phyloP scores from a whole-genome alignment of 1,140 invertebrate species.

The Hyphantria cunea region DNA sequence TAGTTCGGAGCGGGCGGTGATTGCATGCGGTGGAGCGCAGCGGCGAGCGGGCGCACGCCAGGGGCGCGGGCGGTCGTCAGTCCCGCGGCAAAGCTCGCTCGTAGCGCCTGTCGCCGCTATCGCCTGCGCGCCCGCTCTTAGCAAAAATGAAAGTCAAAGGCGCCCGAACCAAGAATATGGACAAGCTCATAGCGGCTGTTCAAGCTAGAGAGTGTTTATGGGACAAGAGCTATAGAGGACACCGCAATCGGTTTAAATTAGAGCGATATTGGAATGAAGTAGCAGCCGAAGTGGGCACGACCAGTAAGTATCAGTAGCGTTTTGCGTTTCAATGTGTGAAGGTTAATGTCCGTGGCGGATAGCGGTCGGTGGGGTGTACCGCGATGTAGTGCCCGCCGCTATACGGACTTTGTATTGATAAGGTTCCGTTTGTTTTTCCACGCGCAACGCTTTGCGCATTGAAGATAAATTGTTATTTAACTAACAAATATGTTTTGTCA shows the following conservation, averaged over 20 bases:
- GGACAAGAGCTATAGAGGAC: constrained; percentile 73
- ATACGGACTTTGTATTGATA: neutral
- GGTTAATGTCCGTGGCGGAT: constrained; percentile 50
- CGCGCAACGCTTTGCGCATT: constrained; percentile 1
- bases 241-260: constrained; percentile 72
- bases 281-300: constrained; percentile 69
- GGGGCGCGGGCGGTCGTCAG: constrained; percentile 42
- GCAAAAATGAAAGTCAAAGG: constrained; percentile 63
- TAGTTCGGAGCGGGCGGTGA: constrained; percentile 36
- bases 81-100: constrained; percentile 50
- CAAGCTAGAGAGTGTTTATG: constrained; percentile 74
- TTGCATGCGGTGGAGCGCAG: constrained; percentile 37
- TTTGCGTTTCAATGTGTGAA: constrained; percentile 36
- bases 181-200: constrained; percentile 72
- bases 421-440: constrained; percentile 2
- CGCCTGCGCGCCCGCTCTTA: constrained; percentile 60
- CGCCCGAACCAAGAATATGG: constrained; percentile 65
- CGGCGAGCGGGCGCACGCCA: constrained; percentile 36
- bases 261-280: constrained; percentile 78
- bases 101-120: constrained; percentile 45
- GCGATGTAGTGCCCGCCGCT: neutral
- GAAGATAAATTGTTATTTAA: neutral
- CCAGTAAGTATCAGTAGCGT: constrained; percentile 60
- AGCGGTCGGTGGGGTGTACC: constrained; percentile 30
- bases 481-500: too few relatives aligned